Percentiles rank a stretch among this genome's conserved stretches.
phyloP scores from a whole-genome alignment of 2,888 invertebrate species.

The Uropetala carovei region DNA sequence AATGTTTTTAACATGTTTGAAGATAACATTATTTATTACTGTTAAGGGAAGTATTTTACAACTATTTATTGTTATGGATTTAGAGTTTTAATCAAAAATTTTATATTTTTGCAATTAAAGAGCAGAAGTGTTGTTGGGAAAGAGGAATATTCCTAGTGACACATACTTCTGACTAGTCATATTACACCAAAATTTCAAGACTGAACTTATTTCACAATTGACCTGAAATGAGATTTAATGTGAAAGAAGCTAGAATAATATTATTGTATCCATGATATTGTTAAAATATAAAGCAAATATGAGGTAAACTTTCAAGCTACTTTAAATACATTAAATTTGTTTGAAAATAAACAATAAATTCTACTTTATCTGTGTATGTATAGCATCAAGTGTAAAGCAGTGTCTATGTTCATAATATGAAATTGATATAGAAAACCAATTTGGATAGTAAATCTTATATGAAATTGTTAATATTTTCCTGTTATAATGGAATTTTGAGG shows the following conservation, averaged over 20 bases:
- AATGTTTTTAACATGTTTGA: slow-evolving; percentile 59
- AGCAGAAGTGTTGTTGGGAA: slow-evolving; percentile 47
- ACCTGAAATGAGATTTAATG: not conserved
- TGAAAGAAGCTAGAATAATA: not conserved
- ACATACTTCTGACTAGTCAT: slow-evolving; percentile 30
- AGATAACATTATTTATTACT: slow-evolving; percentile 58
- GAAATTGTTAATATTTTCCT: not conserved
- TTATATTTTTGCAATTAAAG: slow-evolving; percentile 61
- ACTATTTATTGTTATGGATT: slow-evolving; percentile 55
- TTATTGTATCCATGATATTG: not conserved
- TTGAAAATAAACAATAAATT: not conserved
- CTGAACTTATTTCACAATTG: slow-evolving; percentile 38
- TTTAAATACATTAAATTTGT: not conserved
- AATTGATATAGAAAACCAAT: not conserved
- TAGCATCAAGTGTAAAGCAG: not conserved
- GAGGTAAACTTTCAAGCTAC: not conserved
- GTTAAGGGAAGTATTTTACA: slow-evolving; percentile 56
- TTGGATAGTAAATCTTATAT: not conserved
- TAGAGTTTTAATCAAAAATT: slow-evolving; percentile 61
- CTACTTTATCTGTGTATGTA: not conserved
- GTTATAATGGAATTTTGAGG: not conserved
- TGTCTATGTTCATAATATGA: not conserved
- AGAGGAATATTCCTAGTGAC: slow-evolving; percentile 34
- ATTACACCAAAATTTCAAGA: slow-evolving; percentile 53
- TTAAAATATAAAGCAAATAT: not conserved